phyloP scores from a whole-genome alignment of 2,797 vertebrate genomes.

The Morelia viridis region DNA sequence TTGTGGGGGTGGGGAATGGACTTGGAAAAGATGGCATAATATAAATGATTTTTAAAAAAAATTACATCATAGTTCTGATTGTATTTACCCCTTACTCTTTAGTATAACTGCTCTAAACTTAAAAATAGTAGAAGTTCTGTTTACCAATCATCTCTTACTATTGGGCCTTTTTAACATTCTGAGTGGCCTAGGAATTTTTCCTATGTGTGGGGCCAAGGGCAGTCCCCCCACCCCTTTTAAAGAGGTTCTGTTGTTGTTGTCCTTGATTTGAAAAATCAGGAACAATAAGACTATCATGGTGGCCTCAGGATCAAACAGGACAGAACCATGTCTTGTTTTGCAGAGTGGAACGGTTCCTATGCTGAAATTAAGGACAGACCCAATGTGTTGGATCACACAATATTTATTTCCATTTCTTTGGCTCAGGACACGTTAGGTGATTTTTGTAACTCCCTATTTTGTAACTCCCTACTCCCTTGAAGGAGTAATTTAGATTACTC shows the following conservation, averaged over 20 bases:
- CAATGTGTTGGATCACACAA: conserved; percentile 39
- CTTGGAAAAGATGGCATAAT: background rate
- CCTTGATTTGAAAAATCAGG: background rate
- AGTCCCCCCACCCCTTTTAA: background rate
- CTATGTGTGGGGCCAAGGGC: background rate
- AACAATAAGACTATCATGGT: background rate
- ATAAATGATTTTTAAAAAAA: background rate
- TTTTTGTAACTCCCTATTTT: conserved; percentile 56
- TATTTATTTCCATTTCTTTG: conserved; percentile 56
- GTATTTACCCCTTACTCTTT: background rate
- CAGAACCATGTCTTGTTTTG: background rate
- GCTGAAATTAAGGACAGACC: conserved; percentile 36
- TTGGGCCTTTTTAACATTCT: background rate
- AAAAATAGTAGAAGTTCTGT: background rate
- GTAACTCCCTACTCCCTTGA: conserved; percentile 29
- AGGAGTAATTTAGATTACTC: conserved; percentile 1
- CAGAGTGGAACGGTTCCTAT: background rate
- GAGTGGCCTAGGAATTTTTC: background rate
- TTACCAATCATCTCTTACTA: background rate
- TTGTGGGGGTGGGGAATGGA: background rate
- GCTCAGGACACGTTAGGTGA: conserved; percentile 36
- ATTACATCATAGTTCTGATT: background rate
- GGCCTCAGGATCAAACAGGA: background rate
- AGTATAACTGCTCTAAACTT: background rate
- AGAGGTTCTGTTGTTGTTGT: background rate